Evolutionary conservation across 92 coral and sea anemone species (phyloP).

Genomic region (Scolanthus callimorphus): DNA sequence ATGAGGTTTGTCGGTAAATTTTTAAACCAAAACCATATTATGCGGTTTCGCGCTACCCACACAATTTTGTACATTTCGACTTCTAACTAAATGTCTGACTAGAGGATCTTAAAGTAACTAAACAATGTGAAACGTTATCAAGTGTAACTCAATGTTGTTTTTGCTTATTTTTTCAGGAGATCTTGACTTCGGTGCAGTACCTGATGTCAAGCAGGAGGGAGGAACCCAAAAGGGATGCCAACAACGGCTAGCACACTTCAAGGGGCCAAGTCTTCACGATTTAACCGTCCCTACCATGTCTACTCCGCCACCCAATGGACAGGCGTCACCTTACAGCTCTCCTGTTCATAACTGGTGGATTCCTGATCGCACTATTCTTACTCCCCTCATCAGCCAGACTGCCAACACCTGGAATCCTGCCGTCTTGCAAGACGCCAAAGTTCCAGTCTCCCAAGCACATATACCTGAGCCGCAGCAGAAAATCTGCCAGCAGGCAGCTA

Average conservation of each 20-base stretch:
- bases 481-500: conserved; percentile 40
- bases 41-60: no score
- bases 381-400: conserved; percentile 90
- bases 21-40: no score
- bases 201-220: conserved; percentile 94
- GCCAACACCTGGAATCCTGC: conserved; percentile 71
- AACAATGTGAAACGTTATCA: no score
- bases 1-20: no score
- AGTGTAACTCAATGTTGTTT: background rate
- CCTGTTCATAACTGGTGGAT: conserved; percentile 97
- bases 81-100: no score
- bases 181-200: conserved; percentile 93
- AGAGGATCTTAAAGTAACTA: no score
- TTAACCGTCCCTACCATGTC: conserved; percentile 70
- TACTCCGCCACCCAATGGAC: conserved; percentile 91
- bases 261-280: conserved; percentile 94
- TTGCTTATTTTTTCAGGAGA: conserved; percentile 68
- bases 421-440: conserved; percentile 56
- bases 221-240: conserved; percentile 73
- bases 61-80: no score
- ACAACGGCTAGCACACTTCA: conserved; percentile 89
- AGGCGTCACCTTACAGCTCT: conserved; percentile 89
- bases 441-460: conserved; percentile 72
- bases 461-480: conserved; percentile 52
- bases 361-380: conserved; percentile 96